phyloP scores from a whole-genome alignment of 2,888 invertebrate species.

The Globia sparganii region DNA sequence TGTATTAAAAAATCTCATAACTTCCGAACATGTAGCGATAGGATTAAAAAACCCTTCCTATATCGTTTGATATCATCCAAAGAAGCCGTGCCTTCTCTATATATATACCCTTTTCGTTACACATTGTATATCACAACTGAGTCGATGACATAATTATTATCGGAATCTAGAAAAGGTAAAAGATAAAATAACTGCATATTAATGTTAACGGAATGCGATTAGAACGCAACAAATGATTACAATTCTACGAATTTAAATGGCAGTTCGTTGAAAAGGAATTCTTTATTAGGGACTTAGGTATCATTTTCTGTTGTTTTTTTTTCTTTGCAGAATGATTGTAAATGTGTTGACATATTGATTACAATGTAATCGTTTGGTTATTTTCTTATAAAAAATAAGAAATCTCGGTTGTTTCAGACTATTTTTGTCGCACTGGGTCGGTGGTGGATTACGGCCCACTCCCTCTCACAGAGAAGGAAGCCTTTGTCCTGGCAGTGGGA shows the following conservation, averaged over 20 bases:
- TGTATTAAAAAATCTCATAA: no score
- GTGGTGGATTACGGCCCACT: neutral
- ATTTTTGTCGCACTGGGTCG: neutral
- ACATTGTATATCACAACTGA: neutral
- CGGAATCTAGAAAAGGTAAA: constrained; percentile 15
- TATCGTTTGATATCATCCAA: no score
- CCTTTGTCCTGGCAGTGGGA: neutral
- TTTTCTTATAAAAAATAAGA: neutral
- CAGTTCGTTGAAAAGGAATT: constrained; percentile 16
- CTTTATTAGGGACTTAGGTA: neutral
- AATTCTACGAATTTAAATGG: constrained; percentile 15
- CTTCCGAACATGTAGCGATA: no score
- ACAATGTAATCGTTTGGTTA: neutral
- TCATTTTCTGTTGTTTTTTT: constrained; percentile 5
- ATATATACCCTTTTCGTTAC: no score
- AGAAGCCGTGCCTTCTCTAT: no score
- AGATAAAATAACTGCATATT: constrained; percentile 19
- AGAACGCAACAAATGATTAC: constrained; percentile 27
- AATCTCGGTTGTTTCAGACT: neutral
- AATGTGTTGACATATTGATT: neutral
- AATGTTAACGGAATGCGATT: neutral
- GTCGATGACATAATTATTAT: constrained; percentile 22
- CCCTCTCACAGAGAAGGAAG: neutral
- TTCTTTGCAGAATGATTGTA: neutral
- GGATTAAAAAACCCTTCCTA: no score